Evolutionary conservation across 23 tunicate species (phyloP).

Genomic region (Trididemnum nubilum): DNA sequence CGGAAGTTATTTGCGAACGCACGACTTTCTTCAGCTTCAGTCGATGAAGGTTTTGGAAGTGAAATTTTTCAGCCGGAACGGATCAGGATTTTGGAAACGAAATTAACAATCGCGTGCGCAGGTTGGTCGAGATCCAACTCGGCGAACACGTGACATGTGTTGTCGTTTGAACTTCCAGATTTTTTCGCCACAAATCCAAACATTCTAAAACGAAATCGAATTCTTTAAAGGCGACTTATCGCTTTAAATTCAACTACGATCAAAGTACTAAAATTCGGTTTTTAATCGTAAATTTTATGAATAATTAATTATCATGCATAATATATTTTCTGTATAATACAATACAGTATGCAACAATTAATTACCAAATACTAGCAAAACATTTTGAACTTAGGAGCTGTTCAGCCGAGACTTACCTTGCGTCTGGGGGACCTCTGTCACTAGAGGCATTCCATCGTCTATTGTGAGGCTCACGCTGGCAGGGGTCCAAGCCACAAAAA

Average conservation of each 20-base stretch:
- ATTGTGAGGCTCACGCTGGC: conserved; percentile 54
- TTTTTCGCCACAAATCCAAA: conserved; percentile 90
- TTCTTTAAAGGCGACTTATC: background rate
- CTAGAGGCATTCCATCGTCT: conserved; percentile 73
- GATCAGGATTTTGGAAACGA: conserved; percentile 79
- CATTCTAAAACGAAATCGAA: conserved; percentile 42
- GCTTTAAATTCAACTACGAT: too few species aligned
- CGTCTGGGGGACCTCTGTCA: conserved; percentile 63
- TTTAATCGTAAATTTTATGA: too few species aligned
- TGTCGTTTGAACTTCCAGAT: conserved; percentile 62
- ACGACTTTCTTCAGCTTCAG: too few species aligned
- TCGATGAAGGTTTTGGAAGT: too few species aligned
- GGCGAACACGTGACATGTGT: conserved; percentile 84
- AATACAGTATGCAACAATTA: too few species aligned
- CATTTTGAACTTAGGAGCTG: too few species aligned
- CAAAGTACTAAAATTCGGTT: too few species aligned
- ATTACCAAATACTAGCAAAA: too few species aligned
- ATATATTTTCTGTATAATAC: too few species aligned
- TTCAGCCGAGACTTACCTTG: conserved; percentile 74
- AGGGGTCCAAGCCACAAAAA: conserved; percentile 84
- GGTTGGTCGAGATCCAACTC: conserved; percentile 92
- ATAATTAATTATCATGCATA: too few species aligned
- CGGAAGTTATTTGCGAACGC: too few species aligned
- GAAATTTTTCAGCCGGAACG: conserved; percentile 34
- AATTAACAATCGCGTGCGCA: conserved; percentile 89